These are phyloP conservation scores for Sminthurides aquaticus DNA, from an alignment of 2,888 invertebrate species.

Conservation along the genomic window DNA sequence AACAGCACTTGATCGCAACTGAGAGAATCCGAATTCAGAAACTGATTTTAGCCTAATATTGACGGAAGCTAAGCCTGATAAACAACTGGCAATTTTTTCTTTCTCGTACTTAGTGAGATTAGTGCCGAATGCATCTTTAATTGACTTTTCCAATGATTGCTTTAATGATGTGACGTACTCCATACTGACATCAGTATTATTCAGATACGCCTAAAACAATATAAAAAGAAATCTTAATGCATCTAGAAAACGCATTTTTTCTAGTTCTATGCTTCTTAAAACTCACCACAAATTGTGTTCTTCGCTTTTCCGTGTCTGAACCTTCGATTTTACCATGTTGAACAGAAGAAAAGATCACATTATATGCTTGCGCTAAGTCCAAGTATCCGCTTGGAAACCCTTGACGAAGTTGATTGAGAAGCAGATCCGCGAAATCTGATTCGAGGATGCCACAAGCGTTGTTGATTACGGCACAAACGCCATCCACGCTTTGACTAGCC, in stretches of 20 bases:
- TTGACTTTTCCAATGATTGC: conserved; percentile 64
- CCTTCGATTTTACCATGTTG: conserved; percentile 73
- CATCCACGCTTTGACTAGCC: conserved; percentile 84
- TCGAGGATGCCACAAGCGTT: conserved; percentile 82
- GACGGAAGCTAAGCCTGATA: conserved; percentile 56
- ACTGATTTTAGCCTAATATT: conserved; percentile 57
- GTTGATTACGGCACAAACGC: conserved; percentile 92
- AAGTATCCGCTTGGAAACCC: conserved; percentile 55
- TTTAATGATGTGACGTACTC: conserved; percentile 84
- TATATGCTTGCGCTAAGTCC: conserved; percentile 73
- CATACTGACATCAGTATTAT: conserved; percentile 83
- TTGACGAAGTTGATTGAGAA: conserved; percentile 64
- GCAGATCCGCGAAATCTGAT: conserved; percentile 67
- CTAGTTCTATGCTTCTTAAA: too few species aligned
- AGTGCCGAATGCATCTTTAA: conserved; percentile 51
- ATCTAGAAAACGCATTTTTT: too few species aligned
- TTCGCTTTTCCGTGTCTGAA: conserved; percentile 68
- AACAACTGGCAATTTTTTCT: conserved; percentile 65
- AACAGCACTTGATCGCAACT: conserved; percentile 68
- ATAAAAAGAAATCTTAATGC: not conserved
- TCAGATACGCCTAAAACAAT: conserved; percentile 63
- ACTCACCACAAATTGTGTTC: conserved; percentile 67
- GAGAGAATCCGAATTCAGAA: conserved; percentile 71
- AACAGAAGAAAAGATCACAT: conserved; percentile 67
- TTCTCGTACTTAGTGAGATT: conserved; percentile 57